A percentile compares a stretch with the other conserved stretches of the same genome.
Conservation (phyloP, 1,140 invertebrate genomes). For the Nasonia giraulti region DNA sequence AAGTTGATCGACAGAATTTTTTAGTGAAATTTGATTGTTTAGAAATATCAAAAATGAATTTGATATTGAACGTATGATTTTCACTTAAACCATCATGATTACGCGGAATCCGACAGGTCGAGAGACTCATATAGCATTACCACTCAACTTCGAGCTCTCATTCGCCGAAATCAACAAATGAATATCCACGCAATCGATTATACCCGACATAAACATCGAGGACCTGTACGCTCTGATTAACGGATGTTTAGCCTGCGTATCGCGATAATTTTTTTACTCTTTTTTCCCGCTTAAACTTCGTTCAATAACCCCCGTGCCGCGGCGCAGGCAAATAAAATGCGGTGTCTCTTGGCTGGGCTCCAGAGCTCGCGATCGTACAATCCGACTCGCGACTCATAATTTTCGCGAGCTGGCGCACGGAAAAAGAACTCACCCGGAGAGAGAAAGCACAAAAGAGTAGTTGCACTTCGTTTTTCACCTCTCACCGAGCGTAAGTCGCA, state of each 20-base stretch:
- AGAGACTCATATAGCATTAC: no score
- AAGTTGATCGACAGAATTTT: no score
- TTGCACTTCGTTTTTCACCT: slow-evolving; percentile 34
- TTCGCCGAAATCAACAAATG: no score
- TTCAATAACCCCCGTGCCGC: not conserved
- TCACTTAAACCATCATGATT: no score
- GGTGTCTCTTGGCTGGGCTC: slow-evolving; percentile 36
- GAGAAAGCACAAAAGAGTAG: slow-evolving; percentile 2
- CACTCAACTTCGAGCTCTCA: no score
- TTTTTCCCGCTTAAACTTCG: slow-evolving; percentile 13
- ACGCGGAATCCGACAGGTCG: no score
- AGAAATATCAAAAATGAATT: no score
- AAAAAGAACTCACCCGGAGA: not conserved
- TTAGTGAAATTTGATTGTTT: not conserved
- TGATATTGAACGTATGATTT: no score
- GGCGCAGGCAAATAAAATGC: slow-evolving; percentile 38
- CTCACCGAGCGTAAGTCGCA: not conserved
- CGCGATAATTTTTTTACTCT: slow-evolving; percentile 22
- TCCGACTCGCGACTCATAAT: slow-evolving; percentile 40
- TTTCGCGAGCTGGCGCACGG: not conserved
- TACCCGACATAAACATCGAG: not conserved
- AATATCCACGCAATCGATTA: no score
- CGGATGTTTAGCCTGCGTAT: not conserved
- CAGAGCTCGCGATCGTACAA: slow-evolving; percentile 16
- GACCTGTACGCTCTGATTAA: slow-evolving; percentile 18